These are phyloP conservation scores for Neosalanx taihuensis DNA, from an alignment of 2,797 vertebrate genomes.

Conservation along the genomic window DNA sequence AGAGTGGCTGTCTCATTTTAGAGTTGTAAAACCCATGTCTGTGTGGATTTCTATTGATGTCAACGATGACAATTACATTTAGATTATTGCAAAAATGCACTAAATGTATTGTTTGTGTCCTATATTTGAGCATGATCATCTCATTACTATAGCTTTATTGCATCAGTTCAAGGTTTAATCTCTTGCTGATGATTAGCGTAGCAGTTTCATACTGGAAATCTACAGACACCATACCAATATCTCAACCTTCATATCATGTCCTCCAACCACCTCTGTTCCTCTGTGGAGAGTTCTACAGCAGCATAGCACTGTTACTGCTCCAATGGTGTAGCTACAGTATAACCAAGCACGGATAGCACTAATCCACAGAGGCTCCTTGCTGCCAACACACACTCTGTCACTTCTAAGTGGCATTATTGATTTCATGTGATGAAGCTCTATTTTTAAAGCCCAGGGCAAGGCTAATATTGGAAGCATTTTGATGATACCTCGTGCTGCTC, in stretches of 20 bases:
- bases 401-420: conserved; percentile 51
- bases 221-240: no score
- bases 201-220: no score
- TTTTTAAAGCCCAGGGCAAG: conserved; percentile 41
- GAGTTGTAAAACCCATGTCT: neutral
- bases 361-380: conserved; percentile 26
- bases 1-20: neutral
- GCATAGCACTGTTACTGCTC: neutral
- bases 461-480: conserved; percentile 41
- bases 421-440: conserved; percentile 50
- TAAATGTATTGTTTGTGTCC: neutral
- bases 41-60: neutral
- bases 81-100: neutral
- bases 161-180: neutral
- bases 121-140: neutral
- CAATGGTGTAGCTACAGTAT: conserved; percentile 13
- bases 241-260: no score
- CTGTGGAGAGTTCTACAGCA: neutral
- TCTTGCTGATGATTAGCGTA: neutral
- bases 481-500: conserved; percentile 11
- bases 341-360: conserved; percentile 34
- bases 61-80: neutral
- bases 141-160: neutral
- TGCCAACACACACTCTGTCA: conserved; percentile 33
- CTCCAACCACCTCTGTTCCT: neutral